Evolutionary conservation across 2,797 vertebrate genomes (phyloP).

Genomic region (Vespertilio murinus): DNA sequence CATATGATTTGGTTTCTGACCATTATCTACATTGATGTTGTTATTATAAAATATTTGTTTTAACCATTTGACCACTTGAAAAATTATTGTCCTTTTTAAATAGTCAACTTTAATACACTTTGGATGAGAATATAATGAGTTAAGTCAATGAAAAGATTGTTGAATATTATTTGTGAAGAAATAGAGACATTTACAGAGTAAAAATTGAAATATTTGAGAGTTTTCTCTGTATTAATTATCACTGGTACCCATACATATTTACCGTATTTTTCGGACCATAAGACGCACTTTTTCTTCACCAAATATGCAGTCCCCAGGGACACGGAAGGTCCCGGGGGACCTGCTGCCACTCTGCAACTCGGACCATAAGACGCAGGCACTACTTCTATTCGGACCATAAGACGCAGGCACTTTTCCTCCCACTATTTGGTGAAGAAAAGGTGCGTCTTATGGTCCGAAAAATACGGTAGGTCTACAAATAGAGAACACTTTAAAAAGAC

Average conservation of each 20-base stretch:
- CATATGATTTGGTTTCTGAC: conserved; percentile 35
- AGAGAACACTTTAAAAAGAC: neutral
- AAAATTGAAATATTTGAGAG: neutral
- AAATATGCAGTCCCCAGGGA: no score
- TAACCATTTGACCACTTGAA: neutral
- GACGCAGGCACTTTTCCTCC: no score
- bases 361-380: no score
- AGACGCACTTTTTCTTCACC: no score
- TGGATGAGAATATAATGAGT: neutral
- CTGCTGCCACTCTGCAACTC: no score
- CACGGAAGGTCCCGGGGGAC: no score
- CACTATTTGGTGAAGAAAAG: no score
- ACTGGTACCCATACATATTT: neutral
- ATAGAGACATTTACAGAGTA: conserved; percentile 23
- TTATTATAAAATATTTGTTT: neutral
- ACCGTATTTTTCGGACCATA: no score
- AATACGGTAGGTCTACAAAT: neutral
- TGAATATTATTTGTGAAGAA: conserved; percentile 13
- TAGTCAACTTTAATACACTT: conserved; percentile 6
- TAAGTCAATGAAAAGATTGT: neutral
- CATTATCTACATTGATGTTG: neutral
- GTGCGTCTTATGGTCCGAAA: no score
- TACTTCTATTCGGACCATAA: no score
- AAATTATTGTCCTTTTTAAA: conserved; percentile 25
- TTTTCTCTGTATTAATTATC: neutral